Evolutionary conservation across 2,888 invertebrate genomes (phyloP).

Genomic region (Pheosia gnoma): DNA sequence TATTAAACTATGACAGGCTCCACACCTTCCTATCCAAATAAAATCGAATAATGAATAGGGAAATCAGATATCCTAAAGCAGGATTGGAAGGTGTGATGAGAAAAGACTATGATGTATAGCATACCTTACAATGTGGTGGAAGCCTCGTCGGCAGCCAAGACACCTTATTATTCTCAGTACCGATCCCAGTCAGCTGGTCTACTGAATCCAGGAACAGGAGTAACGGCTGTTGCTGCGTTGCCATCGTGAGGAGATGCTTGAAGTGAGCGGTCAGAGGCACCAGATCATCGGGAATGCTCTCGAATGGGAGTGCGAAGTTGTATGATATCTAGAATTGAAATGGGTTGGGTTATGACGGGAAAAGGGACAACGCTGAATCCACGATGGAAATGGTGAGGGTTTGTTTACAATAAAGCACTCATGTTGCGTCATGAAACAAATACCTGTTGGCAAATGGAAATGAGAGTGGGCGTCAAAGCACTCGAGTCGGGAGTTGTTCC

Average conservation of each 20-base stretch:
- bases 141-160: slow-evolving; percentile 97
- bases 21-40: no score
- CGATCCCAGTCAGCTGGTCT: slow-evolving; percentile 95
- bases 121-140: slow-evolving; percentile 94
- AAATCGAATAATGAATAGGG: no score
- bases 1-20: no score
- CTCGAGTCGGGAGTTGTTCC: slow-evolving; percentile 99
- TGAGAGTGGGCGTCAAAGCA: slow-evolving; percentile 95
- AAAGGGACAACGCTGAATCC: no score
- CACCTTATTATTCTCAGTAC: slow-evolving; percentile 96
- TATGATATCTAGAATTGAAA: slow-evolving; percentile 89
- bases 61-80: no score
- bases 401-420: no score
- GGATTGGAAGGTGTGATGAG: no score
- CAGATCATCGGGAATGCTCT: slow-evolving; percentile 97
- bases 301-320: slow-evolving; percentile 95
- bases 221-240: slow-evolving; percentile 92
- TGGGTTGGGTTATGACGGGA: no score
- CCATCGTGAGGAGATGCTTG: slow-evolving; percentile 94
- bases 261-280: slow-evolving; percentile 98
- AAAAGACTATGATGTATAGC: no score
- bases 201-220: slow-evolving; percentile 97
- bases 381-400: no score
- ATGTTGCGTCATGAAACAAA: no score
- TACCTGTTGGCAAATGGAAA: slow-evolving; percentile 97